These are phyloP conservation scores for Copidosoma floridanum DNA, from an alignment of 1,140 invertebrate genomes.

Conservation along the genomic window DNA sequence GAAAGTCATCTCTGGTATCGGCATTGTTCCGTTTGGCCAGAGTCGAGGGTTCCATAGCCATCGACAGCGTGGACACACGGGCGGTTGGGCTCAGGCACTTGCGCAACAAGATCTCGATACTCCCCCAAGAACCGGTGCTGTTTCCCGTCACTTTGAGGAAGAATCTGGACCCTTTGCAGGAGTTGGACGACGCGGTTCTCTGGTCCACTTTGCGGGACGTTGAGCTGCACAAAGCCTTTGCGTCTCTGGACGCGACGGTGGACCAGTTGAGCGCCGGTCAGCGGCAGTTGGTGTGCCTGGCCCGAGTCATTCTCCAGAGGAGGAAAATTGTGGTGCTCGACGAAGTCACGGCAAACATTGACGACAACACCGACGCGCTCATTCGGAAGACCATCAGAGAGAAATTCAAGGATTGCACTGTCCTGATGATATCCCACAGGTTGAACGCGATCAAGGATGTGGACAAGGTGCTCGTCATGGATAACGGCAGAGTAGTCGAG, in stretches of 20 bases:
- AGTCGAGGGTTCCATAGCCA: conserved; percentile 40
- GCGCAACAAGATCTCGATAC: conserved; percentile 69
- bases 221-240: conserved; percentile 57
- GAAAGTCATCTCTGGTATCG: conserved; percentile 73
- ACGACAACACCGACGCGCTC: conserved; percentile 60
- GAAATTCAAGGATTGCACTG: conserved; percentile 60
- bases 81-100: conserved; percentile 65
- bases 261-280: conserved; percentile 80
- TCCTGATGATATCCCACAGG: conserved; percentile 67
- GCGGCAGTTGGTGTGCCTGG: conserved; percentile 77
- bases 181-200: conserved; percentile 61
- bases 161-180: conserved; percentile 78
- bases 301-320: conserved; percentile 72
- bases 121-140: conserved; percentile 78
- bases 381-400: conserved; percentile 57
- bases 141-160: conserved; percentile 74
- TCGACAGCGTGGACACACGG: conserved; percentile 44
- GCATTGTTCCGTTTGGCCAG: conserved; percentile 66
- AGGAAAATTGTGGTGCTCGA: conserved; percentile 69
- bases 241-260: conserved; percentile 65
- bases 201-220: conserved; percentile 56
- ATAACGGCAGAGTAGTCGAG: conserved; percentile 38
- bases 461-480: conserved; percentile 59
- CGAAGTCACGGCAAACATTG: conserved; percentile 68
- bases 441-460: conserved; percentile 67